phyloP scores from a whole-genome alignment of 2,888 invertebrate genomes.

The Mythimna albipuncta region DNA sequence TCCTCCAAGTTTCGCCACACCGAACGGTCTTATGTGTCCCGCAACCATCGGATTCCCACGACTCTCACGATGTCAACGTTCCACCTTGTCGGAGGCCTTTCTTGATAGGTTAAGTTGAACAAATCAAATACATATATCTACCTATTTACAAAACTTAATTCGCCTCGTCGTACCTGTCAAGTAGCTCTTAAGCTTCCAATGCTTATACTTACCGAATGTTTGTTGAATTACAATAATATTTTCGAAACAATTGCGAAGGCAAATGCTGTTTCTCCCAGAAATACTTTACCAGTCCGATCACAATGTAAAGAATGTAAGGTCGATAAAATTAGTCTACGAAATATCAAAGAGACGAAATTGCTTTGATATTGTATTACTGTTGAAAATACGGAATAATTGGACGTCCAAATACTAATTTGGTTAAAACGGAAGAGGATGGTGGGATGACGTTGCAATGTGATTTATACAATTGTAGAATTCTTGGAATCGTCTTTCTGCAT shows the following conservation, averaged over 20 bases:
- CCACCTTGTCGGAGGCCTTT: too few species aligned
- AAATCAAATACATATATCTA: too few species aligned
- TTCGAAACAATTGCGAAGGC: background rate
- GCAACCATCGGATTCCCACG: too few species aligned
- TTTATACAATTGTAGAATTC: too few species aligned
- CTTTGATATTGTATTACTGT: slow-evolving; percentile 29
- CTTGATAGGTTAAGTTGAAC: too few species aligned
- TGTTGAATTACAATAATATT: background rate
- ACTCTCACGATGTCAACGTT: too few species aligned
- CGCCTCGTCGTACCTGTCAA: background rate
- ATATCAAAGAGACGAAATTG: slow-evolving; percentile 20
- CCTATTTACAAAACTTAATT: too few species aligned
- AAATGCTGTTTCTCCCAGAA: background rate
- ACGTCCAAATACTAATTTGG: slow-evolving; percentile 8
- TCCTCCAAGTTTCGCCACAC: too few species aligned
- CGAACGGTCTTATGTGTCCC: too few species aligned
- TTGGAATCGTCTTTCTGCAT: too few species aligned
- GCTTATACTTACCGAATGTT: background rate
- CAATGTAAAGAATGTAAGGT: background rate
- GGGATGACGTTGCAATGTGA: too few species aligned
- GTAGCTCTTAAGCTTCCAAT: background rate
- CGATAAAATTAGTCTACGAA: slow-evolving; percentile 3
- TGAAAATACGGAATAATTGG: background rate
- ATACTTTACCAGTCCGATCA: background rate
- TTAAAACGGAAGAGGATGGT: slow-evolving; percentile 17